phyloP scores from a whole-genome alignment of 1,140 invertebrate genomes.

The Euglossa dilemma region DNA sequence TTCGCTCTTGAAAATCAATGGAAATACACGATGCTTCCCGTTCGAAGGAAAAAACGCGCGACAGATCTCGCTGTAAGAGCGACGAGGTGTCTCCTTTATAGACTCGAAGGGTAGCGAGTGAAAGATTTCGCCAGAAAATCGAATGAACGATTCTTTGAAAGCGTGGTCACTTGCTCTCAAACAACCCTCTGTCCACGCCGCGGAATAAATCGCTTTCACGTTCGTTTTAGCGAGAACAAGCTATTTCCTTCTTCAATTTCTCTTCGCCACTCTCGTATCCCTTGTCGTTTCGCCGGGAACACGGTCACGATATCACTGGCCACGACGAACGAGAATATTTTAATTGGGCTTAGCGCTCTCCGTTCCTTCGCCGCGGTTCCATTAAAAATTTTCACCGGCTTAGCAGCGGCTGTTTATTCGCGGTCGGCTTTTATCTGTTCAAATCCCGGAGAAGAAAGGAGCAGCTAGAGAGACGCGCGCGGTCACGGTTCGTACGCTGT shows the following conservation, averaged over 20 bases:
- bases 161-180: background rate
- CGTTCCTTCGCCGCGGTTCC: conserved; percentile 18
- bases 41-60: too few relatives aligned
- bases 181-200: background rate
- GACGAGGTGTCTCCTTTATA: too few relatives aligned
- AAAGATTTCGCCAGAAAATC: background rate
- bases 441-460: conserved; percentile 53
- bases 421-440: conserved; percentile 40
- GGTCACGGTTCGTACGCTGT: conserved; percentile 28
- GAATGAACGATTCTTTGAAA: too few relatives aligned
- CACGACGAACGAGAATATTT: conserved; percentile 11
- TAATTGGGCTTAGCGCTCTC: conserved; percentile 35
- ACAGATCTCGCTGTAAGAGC: too few relatives aligned
- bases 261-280: background rate
- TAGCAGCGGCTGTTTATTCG: conserved; percentile 42
- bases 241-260: background rate
- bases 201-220: background rate
- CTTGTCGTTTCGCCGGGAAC: background rate
- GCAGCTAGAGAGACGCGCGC: conserved; percentile 5
- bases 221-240: background rate
- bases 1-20: too few relatives aligned
- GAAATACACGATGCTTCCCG: too few relatives aligned
- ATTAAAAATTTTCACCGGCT: conserved; percentile 55
- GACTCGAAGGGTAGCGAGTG: too few relatives aligned
- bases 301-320: background rate